Percentiles rank a stretch among this genome's conserved stretches.
Evolutionary conservation across 2,888 invertebrate genomes (phyloP).

Genomic region (Coleophora deauratella): DNA sequence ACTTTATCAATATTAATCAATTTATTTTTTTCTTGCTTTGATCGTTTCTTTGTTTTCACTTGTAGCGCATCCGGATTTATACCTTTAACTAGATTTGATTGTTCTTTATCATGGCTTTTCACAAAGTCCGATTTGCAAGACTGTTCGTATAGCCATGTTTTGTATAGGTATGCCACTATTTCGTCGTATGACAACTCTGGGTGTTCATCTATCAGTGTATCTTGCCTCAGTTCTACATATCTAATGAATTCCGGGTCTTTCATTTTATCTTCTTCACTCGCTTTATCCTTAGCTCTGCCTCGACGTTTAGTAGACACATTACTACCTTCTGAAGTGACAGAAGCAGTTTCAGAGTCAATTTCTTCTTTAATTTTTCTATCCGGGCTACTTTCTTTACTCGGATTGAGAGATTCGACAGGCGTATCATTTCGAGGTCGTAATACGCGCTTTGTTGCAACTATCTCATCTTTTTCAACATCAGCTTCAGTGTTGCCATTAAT

Average conservation of each 20-base stretch:
- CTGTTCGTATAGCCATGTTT: constrained; percentile 62
- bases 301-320: constrained; percentile 27
- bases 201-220: constrained; percentile 59
- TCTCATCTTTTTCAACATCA: neutral
- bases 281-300: constrained; percentile 5
- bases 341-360: constrained; percentile 19
- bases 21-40: constrained; percentile 34
- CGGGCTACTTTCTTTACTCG: constrained; percentile 3
- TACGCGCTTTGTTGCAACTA: neutral
- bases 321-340: constrained; percentile 32
- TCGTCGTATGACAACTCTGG: constrained; percentile 59
- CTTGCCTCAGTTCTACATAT: constrained; percentile 60
- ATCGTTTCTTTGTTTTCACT: constrained; percentile 38
- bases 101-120: constrained; percentile 31
- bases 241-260: constrained; percentile 56
- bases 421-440: neutral
- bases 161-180: constrained; percentile 55
- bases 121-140: constrained; percentile 41
- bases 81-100: constrained; percentile 38
- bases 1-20: constrained; percentile 12
- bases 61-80: constrained; percentile 14
- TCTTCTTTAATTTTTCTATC: constrained; percentile 12
- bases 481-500: neutral
- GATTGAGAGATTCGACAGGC: neutral
- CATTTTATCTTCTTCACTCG: constrained; percentile 18